Percentiles rank a stretch among this genome's conserved stretches.
These are phyloP conservation scores for Cosmia trapezina DNA, from an alignment of 2,888 invertebrate genomes.

Conservation along the genomic window DNA sequence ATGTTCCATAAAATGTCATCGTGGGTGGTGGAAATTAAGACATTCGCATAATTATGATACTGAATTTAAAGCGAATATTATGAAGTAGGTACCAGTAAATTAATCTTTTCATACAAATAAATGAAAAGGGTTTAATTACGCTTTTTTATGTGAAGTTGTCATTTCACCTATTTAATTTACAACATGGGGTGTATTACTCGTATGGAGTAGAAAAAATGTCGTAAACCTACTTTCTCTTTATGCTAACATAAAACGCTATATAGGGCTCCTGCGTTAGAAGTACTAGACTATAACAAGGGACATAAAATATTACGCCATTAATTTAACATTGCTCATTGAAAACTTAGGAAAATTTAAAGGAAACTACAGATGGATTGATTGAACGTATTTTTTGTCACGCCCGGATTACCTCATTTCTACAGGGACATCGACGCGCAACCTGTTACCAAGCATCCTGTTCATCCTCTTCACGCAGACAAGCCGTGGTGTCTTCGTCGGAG, in stretches of 20 bases:
- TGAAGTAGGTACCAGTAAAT: no score
- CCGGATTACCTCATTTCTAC: neutral
- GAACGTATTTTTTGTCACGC: neutral
- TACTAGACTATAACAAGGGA: slow-evolving; percentile 45
- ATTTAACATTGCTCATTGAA: slow-evolving; percentile 46
- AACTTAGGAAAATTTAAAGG: slow-evolving; percentile 16
- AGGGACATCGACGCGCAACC: no score
- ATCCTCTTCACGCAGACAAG: no score
- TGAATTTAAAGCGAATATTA: slow-evolving; percentile 44
- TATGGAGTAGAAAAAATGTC: slow-evolving; percentile 38
- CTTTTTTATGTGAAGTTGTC: slow-evolving; percentile 20
- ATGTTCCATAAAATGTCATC: slow-evolving; percentile 43
- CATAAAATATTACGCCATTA: slow-evolving; percentile 51
- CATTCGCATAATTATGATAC: slow-evolving; percentile 18
- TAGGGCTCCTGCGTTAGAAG: slow-evolving; percentile 29
- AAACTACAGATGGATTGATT: neutral
- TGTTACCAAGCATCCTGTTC: no score
- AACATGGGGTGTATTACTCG: neutral
- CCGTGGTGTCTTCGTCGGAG: no score
- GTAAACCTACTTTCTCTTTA: slow-evolving; percentile 53
- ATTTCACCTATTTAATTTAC: slow-evolving; percentile 23
- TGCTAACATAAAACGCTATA: slow-evolving; percentile 40
- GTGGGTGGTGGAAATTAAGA: slow-evolving; percentile 30
- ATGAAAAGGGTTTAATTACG: slow-evolving; percentile 8
- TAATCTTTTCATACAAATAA: slow-evolving; percentile 12